These are phyloP conservation scores for Taxidea taxus DNA, from an alignment of 2,113 vertebrate genomes.

Conservation along the genomic window DNA sequence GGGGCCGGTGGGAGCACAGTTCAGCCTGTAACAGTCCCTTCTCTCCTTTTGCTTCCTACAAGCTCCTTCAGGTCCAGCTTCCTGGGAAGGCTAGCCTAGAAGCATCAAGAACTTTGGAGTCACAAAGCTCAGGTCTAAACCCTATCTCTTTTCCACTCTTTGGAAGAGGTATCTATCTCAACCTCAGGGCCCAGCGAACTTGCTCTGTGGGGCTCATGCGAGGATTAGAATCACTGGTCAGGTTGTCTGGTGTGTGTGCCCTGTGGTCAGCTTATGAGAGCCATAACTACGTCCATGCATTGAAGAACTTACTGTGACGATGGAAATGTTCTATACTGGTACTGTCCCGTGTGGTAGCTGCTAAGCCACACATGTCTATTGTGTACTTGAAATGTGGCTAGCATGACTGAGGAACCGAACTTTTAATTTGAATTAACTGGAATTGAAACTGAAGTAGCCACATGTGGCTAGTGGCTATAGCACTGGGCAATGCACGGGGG, in stretches of 20 bases:
- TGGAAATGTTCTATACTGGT: neutral
- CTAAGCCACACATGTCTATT: neutral
- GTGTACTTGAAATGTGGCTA: neutral
- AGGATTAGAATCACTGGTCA: neutral
- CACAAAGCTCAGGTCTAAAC: neutral
- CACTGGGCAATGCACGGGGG: neutral
- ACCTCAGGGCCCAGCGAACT: accelerated
- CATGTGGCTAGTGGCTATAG: neutral
- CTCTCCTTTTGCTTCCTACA: neutral
- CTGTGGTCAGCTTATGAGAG: accelerated
- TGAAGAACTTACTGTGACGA: neutral
- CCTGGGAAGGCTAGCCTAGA: neutral
- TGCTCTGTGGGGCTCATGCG: neutral
- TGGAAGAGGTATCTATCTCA: neutral
- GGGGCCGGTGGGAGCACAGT: neutral
- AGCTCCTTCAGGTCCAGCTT: neutral
- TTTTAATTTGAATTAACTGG: neutral
- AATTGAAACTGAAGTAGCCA: neutral
- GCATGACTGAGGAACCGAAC: neutral
- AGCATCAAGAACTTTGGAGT: neutral
- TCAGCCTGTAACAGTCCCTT: neutral
- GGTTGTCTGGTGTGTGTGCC: accelerated
- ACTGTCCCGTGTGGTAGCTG: neutral
- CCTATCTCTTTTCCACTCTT: neutral
- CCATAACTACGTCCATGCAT: accelerated